Evolutionary conservation across 2,113 vertebrate genomes (phyloP), one percentile per base, ranked within the genome.

Genomic region (Neoarius graeffei): DNA sequence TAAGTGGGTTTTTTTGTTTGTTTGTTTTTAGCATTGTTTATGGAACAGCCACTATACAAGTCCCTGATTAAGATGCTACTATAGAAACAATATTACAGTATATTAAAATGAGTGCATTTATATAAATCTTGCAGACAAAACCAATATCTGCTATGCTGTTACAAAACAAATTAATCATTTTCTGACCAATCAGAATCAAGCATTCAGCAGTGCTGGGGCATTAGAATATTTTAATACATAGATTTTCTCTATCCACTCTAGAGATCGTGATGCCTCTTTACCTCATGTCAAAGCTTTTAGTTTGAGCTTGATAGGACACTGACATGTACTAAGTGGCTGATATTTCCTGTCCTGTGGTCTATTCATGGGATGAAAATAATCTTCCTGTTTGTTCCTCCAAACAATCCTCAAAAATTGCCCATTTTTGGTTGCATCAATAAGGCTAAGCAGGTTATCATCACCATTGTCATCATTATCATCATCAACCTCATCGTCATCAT

Each of bases 291-390:
- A 19, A 74, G 71, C 35, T 20, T 74, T 48, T 48, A 17, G 4
- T 74, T 74, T 20, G 17, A 74, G 7, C 10, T 30, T 88, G 42
- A 56, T 79, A 81, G 6, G 50, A 74, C 48, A 56, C 25, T 62
- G 73, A 42, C 48, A 83, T 25, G 62, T 62, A 56, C n/a, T 56
- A 59, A 50, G 10, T 57, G 17, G 17, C 54, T n/a, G 1, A 23
- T 42, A 50, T 57, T 85, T 85, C 25, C 73, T 85, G 56, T 59
- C 56, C 73, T 64, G 59, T 42, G 73, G 57, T 77, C 30, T 73
- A n/a, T 48, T 48, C 30, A 20, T 74, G 35, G 35, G 35, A 48
- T 74, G 35, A 73, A 73, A 48, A 42, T 48, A 74, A 74, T 74
- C 71, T n/a, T 74, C 19, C 17, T 74, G 35, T 48, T 74, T 42